Base-by-base conservation (phyloP, 1,140 invertebrate genomes). In the Stegodyphus mimosarum region DNA sequence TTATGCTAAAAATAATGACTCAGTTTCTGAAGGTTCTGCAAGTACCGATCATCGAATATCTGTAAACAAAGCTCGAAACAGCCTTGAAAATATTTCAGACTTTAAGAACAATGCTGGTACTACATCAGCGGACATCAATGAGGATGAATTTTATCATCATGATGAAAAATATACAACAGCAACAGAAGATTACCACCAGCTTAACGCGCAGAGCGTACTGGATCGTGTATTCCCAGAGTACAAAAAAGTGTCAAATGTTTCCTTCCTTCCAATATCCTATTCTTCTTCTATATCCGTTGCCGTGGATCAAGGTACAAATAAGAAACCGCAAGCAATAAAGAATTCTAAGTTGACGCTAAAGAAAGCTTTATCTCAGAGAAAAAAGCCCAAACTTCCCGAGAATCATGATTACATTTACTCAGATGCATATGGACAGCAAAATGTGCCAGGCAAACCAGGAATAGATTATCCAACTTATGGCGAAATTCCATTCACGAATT, bases 391-490 rank as follows among this genome's bases (percentile, higher is more conserved):
- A 6, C n/a, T 7, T 5, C n/a, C 69, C 6, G 49, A 49, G 13
- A 50, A 49, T 50, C 33, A 13, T 11, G 49, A 49, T 48, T 18
- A 10, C 9, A 7, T 50, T 10, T 49, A 49, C n/a, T 52, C 80
- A 18, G 66, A 18, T 17, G 3, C 50, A 55, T 49, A 73, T 17
- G 75, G 17, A 7, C 15, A 13, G 2, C 6, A 11, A 11, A 79
- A 63, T 70, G 71, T 87, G 49, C 87, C 87, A 6, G 87, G 87
- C 5, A n/a, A 33, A 11, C 73, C 87, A 1, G 87, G 87, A 55
- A 52, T 15, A 13, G 87, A 88, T 52, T 88, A 87, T 63, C 87
- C 87, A 50, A 87, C 52, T 4, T 83, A 88, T 18, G 33, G 63
- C 6, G 63, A 86, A 6, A 87, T 88, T 17, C 87, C 87, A 3